Conservation (phyloP, 2,888 invertebrate genomes). For the Trachelus troglodyta region DNA sequence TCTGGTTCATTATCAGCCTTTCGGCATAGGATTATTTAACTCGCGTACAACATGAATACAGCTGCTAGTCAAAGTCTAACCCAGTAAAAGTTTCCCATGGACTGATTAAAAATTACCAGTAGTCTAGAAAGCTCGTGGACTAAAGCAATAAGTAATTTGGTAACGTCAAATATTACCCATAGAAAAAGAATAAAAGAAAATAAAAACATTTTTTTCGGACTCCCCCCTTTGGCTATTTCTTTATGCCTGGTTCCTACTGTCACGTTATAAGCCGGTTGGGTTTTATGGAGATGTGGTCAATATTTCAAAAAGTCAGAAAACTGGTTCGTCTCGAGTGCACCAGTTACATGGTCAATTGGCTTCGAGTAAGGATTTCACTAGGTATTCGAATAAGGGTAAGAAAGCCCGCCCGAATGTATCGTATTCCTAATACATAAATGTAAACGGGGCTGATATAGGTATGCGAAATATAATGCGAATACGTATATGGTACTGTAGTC, state of each 20-base stretch:
- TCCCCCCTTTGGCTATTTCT: background rate
- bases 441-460: slow-evolving; percentile 15
- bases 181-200: no score
- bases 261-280: no score
- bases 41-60: no score
- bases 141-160: no score
- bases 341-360: slow-evolving; percentile 48
- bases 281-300: background rate
- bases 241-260: no score
- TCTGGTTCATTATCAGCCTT: no score
- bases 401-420: slow-evolving; percentile 15
- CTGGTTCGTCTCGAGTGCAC: slow-evolving; percentile 37
- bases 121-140: no score
- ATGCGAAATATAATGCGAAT: slow-evolving; percentile 33
- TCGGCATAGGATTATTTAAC: no score
- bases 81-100: no score
- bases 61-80: no score
- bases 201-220: background rate
- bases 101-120: no score
- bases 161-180: no score
- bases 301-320: slow-evolving; percentile 5
- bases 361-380: slow-evolving; percentile 28
- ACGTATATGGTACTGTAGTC: slow-evolving; percentile 28
- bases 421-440: slow-evolving; percentile 5
- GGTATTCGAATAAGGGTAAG: slow-evolving; percentile 19